These are phyloP conservation scores for Apodemia duryi DNA, from an alignment of 2,888 invertebrate species.

Conservation along the genomic window DNA sequence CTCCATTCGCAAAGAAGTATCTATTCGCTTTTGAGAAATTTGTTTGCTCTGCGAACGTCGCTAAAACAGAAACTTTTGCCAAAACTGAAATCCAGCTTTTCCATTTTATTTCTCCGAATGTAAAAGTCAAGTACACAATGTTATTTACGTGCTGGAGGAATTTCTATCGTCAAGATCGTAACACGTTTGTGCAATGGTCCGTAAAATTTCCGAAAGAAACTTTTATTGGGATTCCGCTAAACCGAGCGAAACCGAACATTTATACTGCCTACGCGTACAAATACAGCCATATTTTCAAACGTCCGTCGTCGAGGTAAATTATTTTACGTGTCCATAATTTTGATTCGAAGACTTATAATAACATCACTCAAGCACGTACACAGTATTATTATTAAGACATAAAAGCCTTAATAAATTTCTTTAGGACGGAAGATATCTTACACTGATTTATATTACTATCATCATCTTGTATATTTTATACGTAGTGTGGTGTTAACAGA, in stretches of 20 bases:
- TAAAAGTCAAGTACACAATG: slow-evolving; percentile 23
- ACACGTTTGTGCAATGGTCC: slow-evolving; percentile 41
- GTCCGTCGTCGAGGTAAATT: slow-evolving; percentile 7
- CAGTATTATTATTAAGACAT: neutral
- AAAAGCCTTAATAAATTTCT: no score
- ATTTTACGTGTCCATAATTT: slow-evolving; percentile 9
- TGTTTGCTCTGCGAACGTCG: slow-evolving; percentile 14
- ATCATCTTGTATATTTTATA: no score
- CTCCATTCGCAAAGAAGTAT: slow-evolving; percentile 11
- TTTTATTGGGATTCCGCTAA: slow-evolving; percentile 41
- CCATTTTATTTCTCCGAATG: slow-evolving; percentile 23
- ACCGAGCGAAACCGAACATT: slow-evolving; percentile 18
- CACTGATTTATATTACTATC: no score
- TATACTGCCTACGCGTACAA: slow-evolving; percentile 13
- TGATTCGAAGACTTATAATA: neutral
- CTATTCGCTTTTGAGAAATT: slow-evolving; percentile 15
- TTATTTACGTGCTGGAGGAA: slow-evolving; percentile 33
- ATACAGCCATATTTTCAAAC: slow-evolving; percentile 5
- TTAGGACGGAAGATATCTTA: no score
- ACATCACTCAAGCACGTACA: neutral
- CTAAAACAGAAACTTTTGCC: slow-evolving; percentile 16
- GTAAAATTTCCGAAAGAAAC: slow-evolving; percentile 43
- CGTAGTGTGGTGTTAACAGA: no score
- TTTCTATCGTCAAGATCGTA: slow-evolving; percentile 36
- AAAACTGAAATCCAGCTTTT: slow-evolving; percentile 14